phyloP scores from a whole-genome alignment of 2,113 vertebrate genomes.

The Solea senegalensis region DNA sequence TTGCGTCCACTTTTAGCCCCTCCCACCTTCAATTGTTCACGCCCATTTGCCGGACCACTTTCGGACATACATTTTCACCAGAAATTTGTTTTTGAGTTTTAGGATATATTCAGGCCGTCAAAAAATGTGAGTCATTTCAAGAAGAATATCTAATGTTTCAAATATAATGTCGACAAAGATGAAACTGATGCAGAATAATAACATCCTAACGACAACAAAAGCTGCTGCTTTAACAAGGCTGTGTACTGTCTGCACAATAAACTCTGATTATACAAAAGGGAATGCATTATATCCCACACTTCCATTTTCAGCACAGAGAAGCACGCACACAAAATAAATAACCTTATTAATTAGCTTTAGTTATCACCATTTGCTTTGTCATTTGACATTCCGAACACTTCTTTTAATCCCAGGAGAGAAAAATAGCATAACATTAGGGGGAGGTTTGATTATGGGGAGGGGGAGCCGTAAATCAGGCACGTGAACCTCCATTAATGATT shows the following conservation, averaged over 20 bases:
- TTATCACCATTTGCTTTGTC: constrained; percentile 53
- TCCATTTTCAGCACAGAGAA: constrained; percentile 10
- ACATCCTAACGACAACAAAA: no score
- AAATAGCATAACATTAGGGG: constrained; percentile 53
- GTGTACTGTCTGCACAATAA: not conserved
- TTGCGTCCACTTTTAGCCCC: no score
- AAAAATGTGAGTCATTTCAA: no score
- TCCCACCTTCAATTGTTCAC: no score
- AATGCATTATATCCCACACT: not conserved
- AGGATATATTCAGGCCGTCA: no score
- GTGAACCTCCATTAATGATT: constrained; percentile 68
- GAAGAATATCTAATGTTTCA: no score
- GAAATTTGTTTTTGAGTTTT: no score
- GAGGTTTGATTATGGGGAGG: constrained; percentile 41
- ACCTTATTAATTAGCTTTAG: constrained; percentile 62
- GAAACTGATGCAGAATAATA: no score
- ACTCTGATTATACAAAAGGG: not conserved
- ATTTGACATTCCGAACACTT: constrained; percentile 62
- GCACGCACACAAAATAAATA: constrained; percentile 38
- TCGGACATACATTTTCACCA: no score
- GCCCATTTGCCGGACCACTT: no score
- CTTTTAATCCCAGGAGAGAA: constrained; percentile 53
- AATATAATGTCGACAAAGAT: no score
- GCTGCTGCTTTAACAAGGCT: no score
- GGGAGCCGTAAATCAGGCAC: constrained; percentile 64